Base-by-base conservation (phyloP, 2,888 invertebrate species). In the Drosophila atripex region DNA sequence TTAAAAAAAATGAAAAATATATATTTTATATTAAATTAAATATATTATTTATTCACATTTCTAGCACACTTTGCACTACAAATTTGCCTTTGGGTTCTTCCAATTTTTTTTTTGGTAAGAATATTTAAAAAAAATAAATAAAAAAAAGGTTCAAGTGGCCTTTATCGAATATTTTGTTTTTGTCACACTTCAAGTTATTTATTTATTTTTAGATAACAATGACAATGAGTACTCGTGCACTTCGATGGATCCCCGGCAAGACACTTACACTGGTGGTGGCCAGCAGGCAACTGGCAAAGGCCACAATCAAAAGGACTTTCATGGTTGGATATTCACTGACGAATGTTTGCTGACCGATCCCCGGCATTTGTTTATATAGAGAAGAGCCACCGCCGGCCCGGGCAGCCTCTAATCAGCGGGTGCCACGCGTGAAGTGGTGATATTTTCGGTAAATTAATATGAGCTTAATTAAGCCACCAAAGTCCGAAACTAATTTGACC, bases 201-300 rank as follows among this genome's bases (percentile, higher is more conserved):
- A 23, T 1, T 3, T 9, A 1, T 21, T 32, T 59, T 28, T 11
- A n/a, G 18, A 2, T 18, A 11, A 2, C 21, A 1, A 45, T 18
- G 53, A 28, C n/a, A 16, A 23, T 30, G 5, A 14, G 32, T 11
- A 18, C 18, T 1, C 1, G 35, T 35, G 35, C 35, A 35, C 35
- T n/a, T 6, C n/a, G 0, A 7, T 1, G 35, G 6, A 7, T n/a
- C 35, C 2, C 7, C 7, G n/a, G 35, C 39, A n/a, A 14, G 7
- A 11, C 4, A 74, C 83, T 82, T 64, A 86, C 86, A 35, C 57
- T 60, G 16, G 41, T 21, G 21, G 46, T 38, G 79, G 55, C 47
- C 30, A 79, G 71, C 46, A 85, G 55, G 60, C 73, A 85, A 65
- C 79, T 58, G 60, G 60, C 80, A 1, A 69, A 49, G 5, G 64